Evolutionary conservation across 1,140 invertebrate genomes (phyloP).

Genomic region (Amyelois transitella): DNA sequence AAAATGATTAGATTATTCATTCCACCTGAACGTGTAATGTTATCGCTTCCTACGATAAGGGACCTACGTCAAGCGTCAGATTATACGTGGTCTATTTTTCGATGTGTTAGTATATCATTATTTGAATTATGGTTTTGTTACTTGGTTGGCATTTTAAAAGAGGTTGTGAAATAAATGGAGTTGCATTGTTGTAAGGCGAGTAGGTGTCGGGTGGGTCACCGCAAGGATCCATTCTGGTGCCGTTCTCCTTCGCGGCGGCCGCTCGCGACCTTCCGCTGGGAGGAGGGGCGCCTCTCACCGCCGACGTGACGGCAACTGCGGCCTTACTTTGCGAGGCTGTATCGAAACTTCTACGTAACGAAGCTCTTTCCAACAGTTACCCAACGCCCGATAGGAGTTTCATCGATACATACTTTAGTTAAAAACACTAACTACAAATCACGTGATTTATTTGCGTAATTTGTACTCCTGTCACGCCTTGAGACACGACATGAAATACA

Average conservation of each 20-base stretch:
- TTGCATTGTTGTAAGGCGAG: conserved; percentile 23
- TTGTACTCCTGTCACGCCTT: conserved; percentile 40
- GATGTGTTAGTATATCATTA: background rate
- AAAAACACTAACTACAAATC: conserved; percentile 51
- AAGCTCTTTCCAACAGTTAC: conserved; percentile 68
- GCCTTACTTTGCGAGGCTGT: conserved; percentile 68
- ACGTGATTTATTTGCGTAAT: conserved; percentile 63
- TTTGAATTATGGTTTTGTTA: background rate
- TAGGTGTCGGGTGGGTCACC: conserved; percentile 37
- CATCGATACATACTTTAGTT: conserved; percentile 49
- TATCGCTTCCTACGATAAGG: conserved; percentile 5
- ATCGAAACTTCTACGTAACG: conserved; percentile 69
- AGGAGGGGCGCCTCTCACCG: conserved; percentile 68
- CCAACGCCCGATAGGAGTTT: conserved; percentile 62
- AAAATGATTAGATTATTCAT: conserved; percentile 46
- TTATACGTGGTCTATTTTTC: background rate
- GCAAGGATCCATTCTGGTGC: conserved; percentile 64
- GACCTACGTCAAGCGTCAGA: conserved; percentile 20
- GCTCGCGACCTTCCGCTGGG: conserved; percentile 60
- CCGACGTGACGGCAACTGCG: conserved; percentile 68
- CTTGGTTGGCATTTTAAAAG: background rate
- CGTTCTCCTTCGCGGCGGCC: conserved; percentile 58
- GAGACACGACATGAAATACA: conserved; percentile 46
- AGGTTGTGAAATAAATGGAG: background rate
- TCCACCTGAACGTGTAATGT: conserved; percentile 24